Percentiles rank a stretch among this genome's conserved stretches.
These are phyloP conservation scores for Dendrolimus punctatus DNA, from an alignment of 1,140 invertebrate genomes.

Conservation along the genomic window DNA sequence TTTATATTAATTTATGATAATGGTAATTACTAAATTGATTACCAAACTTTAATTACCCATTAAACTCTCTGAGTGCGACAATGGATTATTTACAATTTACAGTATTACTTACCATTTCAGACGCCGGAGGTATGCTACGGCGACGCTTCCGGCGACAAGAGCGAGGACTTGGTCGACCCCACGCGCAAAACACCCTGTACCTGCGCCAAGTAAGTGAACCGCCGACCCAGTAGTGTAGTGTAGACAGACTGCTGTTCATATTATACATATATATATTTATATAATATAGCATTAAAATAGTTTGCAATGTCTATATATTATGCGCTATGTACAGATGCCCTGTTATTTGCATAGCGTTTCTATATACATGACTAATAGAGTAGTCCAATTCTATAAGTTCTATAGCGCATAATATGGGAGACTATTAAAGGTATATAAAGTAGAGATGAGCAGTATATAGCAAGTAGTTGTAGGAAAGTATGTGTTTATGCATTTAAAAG, in stretches of 20 bases:
- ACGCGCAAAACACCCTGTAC: conserved; percentile 84
- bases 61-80: not conserved
- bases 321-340: too few relatives aligned
- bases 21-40: too few relatives aligned
- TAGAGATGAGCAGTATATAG: conserved; percentile 44
- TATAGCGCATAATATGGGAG: conserved; percentile 3
- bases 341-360: too few relatives aligned
- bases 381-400: too few relatives aligned
- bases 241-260: too few relatives aligned
- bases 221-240: not conserved
- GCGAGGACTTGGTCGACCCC: conserved; percentile 89
- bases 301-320: too few relatives aligned
- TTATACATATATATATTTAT: too few relatives aligned
- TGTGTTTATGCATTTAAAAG: conserved; percentile 42
- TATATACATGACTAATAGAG: too few relatives aligned
- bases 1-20: too few relatives aligned
- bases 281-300: too few relatives aligned
- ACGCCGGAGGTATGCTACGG: conserved; percentile 63
- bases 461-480: conserved; percentile 42
- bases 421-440: conserved; percentile 19
- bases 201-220: conserved; percentile 80
- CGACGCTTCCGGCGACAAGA: conserved; percentile 33
- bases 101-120: conserved; percentile 38
- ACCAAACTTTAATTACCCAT: not conserved
- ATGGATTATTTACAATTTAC: not conserved